These are phyloP conservation scores for Campylomormyrus numenius DNA, from an alignment of 2,113 vertebrate species.

Conservation along the genomic window DNA sequence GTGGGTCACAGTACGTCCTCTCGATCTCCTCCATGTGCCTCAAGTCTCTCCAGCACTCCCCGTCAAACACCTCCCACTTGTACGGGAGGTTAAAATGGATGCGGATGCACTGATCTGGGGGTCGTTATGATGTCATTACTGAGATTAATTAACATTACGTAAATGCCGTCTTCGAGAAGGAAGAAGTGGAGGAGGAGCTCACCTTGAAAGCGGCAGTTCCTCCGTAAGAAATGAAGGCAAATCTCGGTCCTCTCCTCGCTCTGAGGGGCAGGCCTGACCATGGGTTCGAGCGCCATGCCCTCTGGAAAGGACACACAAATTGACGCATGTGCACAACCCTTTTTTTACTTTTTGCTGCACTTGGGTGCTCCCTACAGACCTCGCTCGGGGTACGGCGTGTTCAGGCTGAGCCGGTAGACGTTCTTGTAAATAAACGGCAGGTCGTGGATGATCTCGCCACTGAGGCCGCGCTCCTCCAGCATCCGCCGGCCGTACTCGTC, in stretches of 20 bases:
- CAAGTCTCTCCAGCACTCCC: slow-evolving; percentile 46
- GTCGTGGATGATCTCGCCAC: slow-evolving; percentile 38
- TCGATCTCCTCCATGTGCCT: slow-evolving; percentile 55
- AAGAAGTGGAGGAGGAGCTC: slow-evolving; percentile 1
- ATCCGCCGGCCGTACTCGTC: slow-evolving; percentile 33
- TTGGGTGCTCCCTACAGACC: slow-evolving; percentile 22
- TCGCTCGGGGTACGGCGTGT: background rate
- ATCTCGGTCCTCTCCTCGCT: slow-evolving; percentile 44
- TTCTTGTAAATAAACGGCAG: slow-evolving; percentile 55
- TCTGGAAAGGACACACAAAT: slow-evolving; percentile 33
- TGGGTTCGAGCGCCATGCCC: background rate
- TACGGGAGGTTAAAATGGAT: slow-evolving; percentile 61
- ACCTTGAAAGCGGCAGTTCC: slow-evolving; percentile 56
- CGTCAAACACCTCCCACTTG: slow-evolving; percentile 55
- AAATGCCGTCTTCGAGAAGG: background rate
- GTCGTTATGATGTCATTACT: background rate
- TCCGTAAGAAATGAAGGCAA: slow-evolving; percentile 56
- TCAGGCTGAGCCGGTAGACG: slow-evolving; percentile 36
- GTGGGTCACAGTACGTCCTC: slow-evolving; percentile 51
- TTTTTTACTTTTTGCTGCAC: background rate
- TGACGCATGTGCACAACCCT: background rate
- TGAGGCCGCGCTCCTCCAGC: slow-evolving; percentile 53
- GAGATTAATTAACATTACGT: background rate
- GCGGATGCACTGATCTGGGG: slow-evolving; percentile 45
- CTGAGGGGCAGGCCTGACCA: background rate